Percentiles rank a stretch among this genome's conserved stretches.
Conservation (phyloP, 2,797 vertebrate species). For the Melanotaenia trifasciata region DNA sequence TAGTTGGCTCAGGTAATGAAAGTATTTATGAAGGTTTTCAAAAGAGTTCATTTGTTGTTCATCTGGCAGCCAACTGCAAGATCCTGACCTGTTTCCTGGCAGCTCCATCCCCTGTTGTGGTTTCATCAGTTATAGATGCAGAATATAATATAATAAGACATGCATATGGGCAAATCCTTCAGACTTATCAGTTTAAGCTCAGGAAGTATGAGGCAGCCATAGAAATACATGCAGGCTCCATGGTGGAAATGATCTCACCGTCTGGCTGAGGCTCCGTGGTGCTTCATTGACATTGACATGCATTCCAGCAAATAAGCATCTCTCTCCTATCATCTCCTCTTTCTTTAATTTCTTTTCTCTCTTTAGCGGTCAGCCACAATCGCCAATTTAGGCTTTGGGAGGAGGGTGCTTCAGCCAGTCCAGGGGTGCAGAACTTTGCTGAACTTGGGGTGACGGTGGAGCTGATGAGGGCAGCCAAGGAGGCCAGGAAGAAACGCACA, state of each 20-base stretch:
- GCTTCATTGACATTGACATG: slow-evolving; percentile 69
- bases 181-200: slow-evolving; percentile 65
- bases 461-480: slow-evolving; percentile 83
- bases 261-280: slow-evolving; percentile 71
- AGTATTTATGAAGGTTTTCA: slow-evolving; percentile 25
- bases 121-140: slow-evolving; percentile 58
- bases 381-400: slow-evolving; percentile 83
- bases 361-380: slow-evolving; percentile 84
- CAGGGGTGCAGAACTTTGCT: slow-evolving; percentile 83
- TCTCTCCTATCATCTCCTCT: slow-evolving; percentile 57
- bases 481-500: slow-evolving; percentile 77
- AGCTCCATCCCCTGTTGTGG: slow-evolving; percentile 47
- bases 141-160: slow-evolving; percentile 50
- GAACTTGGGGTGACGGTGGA: slow-evolving; percentile 85
- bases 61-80: slow-evolving; percentile 30
- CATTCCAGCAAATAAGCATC: slow-evolving; percentile 64
- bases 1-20: slow-evolving; percentile 10
- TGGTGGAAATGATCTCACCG: slow-evolving; percentile 76
- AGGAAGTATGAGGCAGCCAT: slow-evolving; percentile 61
- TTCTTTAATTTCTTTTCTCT: slow-evolving; percentile 58
- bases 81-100: slow-evolving; percentile 51
- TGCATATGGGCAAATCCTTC: slow-evolving; percentile 49
- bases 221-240: slow-evolving; percentile 62
- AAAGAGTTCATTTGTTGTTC: slow-evolving; percentile 25
- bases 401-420: slow-evolving; percentile 78